Base-by-base conservation (phyloP, 2,888 invertebrate species). In the Dastarcus helophoroides region DNA sequence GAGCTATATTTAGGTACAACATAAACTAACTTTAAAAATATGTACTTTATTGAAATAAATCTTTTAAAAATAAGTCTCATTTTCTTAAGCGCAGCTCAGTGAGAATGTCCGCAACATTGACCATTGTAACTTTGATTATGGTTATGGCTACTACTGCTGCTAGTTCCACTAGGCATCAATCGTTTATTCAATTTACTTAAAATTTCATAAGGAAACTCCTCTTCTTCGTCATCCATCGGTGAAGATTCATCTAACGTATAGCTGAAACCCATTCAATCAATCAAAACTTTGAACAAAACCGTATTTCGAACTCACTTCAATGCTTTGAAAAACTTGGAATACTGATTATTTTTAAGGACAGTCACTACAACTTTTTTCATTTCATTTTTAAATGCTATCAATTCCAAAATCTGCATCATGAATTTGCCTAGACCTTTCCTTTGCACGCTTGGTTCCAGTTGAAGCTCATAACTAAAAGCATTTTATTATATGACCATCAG, bases 331-430 rank as follows among this genome's bases (percentile, higher is more conserved):
- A 90, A 90, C 3, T 71, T 60, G 1, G 81, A 82, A 22, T 68
- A 60, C 21, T 71, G 68, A 62, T 89, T 89, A 53, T 79, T 74
- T 51, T 81, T 84, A 42, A 89, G 73, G 29, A 81, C 79, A 6
- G 90, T 90, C 46, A 89, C 65, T 31, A 88, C 72, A 26, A 89
- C 81, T 65, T 79, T 83, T 47, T 71, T 69, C 81, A 90, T 81
- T 45, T 71, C 69, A 48, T 78, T 78, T 36, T 73, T 72, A 48
- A 63, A 69, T 25, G 83, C 86, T 34, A 91, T 68, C 29, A 72
- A 62, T 62, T 88, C 86, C 39, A 90, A 60, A 40, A 81, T 72
- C 48, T 73, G 70, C 67, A 90, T 74, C 62, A 90, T 69, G 51
- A 81, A 81, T 53, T 78, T 79, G 3, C 91, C 91, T 23, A 91